Percentiles rank a stretch among this genome's conserved stretches.
Conservation (phyloP, 2,113 vertebrate species). For the Cebus imitator region DNA sequence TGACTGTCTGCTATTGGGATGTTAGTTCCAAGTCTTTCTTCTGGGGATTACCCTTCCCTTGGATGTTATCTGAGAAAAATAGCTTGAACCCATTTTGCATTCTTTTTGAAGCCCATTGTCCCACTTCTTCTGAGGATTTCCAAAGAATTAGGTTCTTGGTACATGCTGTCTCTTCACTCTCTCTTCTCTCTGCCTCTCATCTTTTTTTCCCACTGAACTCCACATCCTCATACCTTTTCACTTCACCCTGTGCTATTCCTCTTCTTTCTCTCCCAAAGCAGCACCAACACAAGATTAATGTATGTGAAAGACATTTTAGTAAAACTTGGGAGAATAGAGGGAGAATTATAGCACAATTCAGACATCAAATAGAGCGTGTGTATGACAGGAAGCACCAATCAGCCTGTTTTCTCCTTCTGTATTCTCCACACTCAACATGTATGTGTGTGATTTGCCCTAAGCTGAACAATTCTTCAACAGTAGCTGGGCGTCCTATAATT, state of each 20-base stretch:
- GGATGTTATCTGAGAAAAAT: not conserved
- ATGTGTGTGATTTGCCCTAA: not conserved
- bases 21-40: not conserved
- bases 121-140: not conserved
- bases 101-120: not conserved
- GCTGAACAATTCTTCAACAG: not conserved
- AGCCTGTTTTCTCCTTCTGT: not conserved
- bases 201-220: not conserved
- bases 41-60: not conserved
- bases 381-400: not conserved
- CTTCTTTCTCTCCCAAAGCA: not conserved
- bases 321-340: not conserved
- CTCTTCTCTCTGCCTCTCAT: not conserved
- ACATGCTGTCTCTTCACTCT: no score
- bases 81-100: not conserved
- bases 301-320: not conserved
- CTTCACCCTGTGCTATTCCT: not conserved
- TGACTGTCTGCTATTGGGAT: not conserved
- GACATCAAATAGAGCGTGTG: not conserved
- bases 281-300: not conserved
- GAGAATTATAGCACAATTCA: not conserved
- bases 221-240: not conserved
- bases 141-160: not conserved
- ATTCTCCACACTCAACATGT: not conserved
- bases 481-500: not conserved